Evolutionary conservation across 2,888 invertebrate genomes (phyloP).

Genomic region (Psococerastis gibbosa): DNA sequence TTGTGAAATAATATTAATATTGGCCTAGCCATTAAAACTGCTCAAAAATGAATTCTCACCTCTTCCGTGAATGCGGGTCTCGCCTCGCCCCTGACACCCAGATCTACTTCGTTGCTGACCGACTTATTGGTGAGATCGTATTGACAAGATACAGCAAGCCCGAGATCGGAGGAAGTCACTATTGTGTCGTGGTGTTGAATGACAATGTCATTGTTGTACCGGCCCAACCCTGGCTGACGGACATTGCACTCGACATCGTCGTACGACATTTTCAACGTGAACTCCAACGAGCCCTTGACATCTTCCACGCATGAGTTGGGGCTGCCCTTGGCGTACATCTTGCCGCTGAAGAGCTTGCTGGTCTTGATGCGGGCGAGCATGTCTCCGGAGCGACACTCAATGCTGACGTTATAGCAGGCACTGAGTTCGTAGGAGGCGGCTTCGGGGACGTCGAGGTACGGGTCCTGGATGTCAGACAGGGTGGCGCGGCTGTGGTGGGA

Average conservation of each 20-base stretch:
- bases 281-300: constrained; percentile 71
- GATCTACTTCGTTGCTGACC: constrained; percentile 78
- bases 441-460: constrained; percentile 77
- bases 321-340: constrained; percentile 86
- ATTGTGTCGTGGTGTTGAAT: constrained; percentile 93
- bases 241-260: constrained; percentile 86
- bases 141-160: constrained; percentile 81
- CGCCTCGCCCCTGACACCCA: constrained; percentile 77
- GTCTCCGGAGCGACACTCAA: constrained; percentile 79
- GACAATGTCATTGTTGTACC: constrained; percentile 78
- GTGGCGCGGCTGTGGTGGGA: constrained; percentile 83
- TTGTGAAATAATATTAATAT: not conserved
- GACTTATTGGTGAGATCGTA: constrained; percentile 89
- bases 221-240: constrained; percentile 68
- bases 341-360: constrained; percentile 80
- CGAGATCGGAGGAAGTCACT: constrained; percentile 84
- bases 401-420: constrained; percentile 86
- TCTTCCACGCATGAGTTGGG: constrained; percentile 84
- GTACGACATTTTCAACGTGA: constrained; percentile 81
- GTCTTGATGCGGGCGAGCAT: constrained; percentile 87
- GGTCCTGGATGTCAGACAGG: constrained; percentile 74
- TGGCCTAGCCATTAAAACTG: too few relatives aligned
- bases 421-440: constrained; percentile 82
- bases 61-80: constrained; percentile 72
- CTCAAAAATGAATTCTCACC: too few relatives aligned